Base-by-base conservation (phyloP, 1,140 invertebrate genomes). In the Listronotus bonariensis region DNA sequence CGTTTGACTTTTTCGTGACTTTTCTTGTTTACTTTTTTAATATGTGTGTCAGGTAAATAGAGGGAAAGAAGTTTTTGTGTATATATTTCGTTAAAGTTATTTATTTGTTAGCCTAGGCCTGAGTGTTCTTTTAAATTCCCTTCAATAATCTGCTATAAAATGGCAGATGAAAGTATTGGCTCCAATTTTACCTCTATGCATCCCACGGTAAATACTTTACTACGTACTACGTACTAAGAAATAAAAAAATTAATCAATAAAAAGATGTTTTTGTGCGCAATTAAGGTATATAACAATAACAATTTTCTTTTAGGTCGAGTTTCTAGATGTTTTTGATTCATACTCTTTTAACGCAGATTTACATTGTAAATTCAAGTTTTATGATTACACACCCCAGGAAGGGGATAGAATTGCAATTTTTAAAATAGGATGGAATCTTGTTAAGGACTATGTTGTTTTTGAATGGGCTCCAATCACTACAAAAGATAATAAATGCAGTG, bases 351-450 rank as follows among this genome's bases (percentile, higher is more conserved):
- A 70, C 41, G 60, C 72, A 52, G 67, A 73, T 60, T 59, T 76
- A 18, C 42, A 59, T 32, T 74, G 68, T 66, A 69, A 52, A 51
- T 73, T 69, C 56, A 65, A 60, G 41, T 58, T 71, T 38, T 68
- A 67, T 36, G 62, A 71, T 49, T 73, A 72, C 42, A 61, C 40
- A 38, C 58, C 64, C 8, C 63, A 76, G 59, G 71, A 74, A 41
- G 70, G 70, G 15, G 74, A 76, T 65, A 60, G 71, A 43, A 62
- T 76, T 18, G 73, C 70, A 9, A 73, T 76, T 20, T 76, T 69
- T 55, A 74, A 72, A 57, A 18, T 73, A 9, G 74, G 74, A 12
- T 76, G 74, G 74, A 68, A 65, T 36, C 64, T 51, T 14, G 62
- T 71, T 5, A 70, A 68, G 48, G 72, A 76, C 32, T 74, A 74